These are phyloP conservation scores for Picathartes gymnocephalus DNA, from an alignment of 2,113 vertebrate genomes.

Conservation along the genomic window DNA sequence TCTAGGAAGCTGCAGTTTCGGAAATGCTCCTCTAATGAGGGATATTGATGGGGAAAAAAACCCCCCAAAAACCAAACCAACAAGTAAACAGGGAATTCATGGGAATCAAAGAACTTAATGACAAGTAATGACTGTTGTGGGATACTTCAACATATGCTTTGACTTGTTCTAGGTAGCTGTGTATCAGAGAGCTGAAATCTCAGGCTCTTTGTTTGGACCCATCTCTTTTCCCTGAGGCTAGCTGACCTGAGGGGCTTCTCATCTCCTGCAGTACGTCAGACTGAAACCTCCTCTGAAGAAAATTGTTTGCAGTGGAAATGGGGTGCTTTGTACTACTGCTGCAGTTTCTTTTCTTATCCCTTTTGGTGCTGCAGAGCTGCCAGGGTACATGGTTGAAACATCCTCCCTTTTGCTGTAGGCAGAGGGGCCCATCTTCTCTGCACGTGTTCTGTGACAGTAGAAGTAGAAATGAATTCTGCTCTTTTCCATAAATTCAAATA, in stretches of 20 bases:
- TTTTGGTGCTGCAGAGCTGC: neutral
- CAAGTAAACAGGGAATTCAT: neutral
- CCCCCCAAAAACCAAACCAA: neutral
- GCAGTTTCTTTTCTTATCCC: neutral
- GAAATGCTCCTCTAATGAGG: neutral
- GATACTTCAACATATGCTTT: neutral
- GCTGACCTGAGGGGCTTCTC: neutral
- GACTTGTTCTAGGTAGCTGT: neutral
- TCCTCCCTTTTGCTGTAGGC: neutral
- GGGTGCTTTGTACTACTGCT: neutral
- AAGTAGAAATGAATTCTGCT: neutral
- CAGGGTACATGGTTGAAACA: neutral
- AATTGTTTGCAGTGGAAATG: neutral
- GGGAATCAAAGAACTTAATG: neutral
- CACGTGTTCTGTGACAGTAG: rapidly evolving
- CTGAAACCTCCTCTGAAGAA: neutral
- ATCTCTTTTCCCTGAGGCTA: neutral
- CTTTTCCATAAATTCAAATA: neutral
- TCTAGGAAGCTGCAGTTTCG: neutral
- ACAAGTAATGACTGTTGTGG: neutral
- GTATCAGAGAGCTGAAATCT: neutral
- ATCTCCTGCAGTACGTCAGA: rapidly evolving
- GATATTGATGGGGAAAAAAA: neutral
- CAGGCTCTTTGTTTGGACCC: neutral
- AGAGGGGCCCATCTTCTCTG: neutral